Base-by-base conservation (phyloP, 2,113 vertebrate species). In the Xyliphius kryptos region DNA sequence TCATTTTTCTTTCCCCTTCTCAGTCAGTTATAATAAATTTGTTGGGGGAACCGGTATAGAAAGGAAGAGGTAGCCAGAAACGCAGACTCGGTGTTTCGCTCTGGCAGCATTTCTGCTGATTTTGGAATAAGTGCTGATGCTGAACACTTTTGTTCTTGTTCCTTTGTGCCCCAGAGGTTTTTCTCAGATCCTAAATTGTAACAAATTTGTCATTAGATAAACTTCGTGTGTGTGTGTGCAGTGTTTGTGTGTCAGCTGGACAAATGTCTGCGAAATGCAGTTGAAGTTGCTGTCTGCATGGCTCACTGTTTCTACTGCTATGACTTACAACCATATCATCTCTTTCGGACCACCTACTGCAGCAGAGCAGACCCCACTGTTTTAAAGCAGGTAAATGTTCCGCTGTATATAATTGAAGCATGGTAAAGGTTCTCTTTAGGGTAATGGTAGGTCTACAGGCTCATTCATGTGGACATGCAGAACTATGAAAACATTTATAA, bases 141-240 rank as follows among this genome's bases (percentile, higher is more conserved):
- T 47, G 50, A 61, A 51, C 44, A 62, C 47, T 64, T 62, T 44
- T 71, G 26, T 61, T 63, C n/a, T 13, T 47, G 46, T 54, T 43
- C 19, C 26, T 64, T 26, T 61, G 46, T 52, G 56, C 22, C 61
- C 37, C 21, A 21, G 17, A 61, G 46, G 61, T 32, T 64, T 51
- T 44, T 46, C 65, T 60, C 41, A 37, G 48, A 66, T 50, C 57
- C 26, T 12, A 15, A 51, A 22, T 52, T 37, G 12, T 36, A 11
- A 36, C 11, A 22, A 20, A 15, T 62, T 43, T 58, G 54, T 43
- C 22, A 32, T 17, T 47, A 38, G 40, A 21, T 15, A 43, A 32
- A 51, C 32, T 6, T 21, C 6, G 37, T 17, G 14, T 49, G 6
- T 62, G 26, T 41, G 51, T 26, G 47, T 36, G 3, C 14, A 3